Percentiles rank a stretch among this genome's conserved stretches.
Conservation (phyloP, 2,888 invertebrate genomes). For the Thelaira solivaga region DNA sequence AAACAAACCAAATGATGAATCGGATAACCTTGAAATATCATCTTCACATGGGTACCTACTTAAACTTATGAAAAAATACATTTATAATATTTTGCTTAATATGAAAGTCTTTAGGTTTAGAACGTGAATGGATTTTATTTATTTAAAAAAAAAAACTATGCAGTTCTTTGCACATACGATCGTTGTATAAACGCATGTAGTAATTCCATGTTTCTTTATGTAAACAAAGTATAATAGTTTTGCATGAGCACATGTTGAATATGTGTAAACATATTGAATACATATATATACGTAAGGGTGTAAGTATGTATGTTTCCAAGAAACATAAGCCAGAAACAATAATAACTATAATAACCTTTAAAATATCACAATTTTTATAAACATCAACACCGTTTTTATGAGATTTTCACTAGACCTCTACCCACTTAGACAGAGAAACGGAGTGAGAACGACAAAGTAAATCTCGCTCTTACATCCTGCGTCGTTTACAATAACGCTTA, state of each 20-base stretch:
- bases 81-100: not conserved
- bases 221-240: conserved; percentile 29
- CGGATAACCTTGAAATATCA: not conserved
- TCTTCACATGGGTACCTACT: not conserved
- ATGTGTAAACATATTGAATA: conserved; percentile 29
- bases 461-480: not conserved
- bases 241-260: conserved; percentile 26
- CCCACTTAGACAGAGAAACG: not conserved
- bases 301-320: not conserved
- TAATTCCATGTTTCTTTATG: conserved; percentile 7
- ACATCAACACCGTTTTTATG: conserved; percentile 53
- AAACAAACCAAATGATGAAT: not conserved
- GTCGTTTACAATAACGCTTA: not conserved
- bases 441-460: not conserved
- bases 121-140: conserved; percentile 36
- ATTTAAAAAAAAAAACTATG: too few species aligned
- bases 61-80: not conserved
- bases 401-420: conserved; percentile 15
- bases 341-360: conserved; percentile 51
- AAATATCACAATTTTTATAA: conserved; percentile 59
- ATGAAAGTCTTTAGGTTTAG: conserved; percentile 28
- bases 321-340: not conserved
- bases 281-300: not conserved
- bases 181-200: not conserved
- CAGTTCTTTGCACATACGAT: not conserved